These are phyloP conservation scores for Drosophila limbata DNA, from an alignment of 2,888 invertebrate genomes.

Conservation along the genomic window DNA sequence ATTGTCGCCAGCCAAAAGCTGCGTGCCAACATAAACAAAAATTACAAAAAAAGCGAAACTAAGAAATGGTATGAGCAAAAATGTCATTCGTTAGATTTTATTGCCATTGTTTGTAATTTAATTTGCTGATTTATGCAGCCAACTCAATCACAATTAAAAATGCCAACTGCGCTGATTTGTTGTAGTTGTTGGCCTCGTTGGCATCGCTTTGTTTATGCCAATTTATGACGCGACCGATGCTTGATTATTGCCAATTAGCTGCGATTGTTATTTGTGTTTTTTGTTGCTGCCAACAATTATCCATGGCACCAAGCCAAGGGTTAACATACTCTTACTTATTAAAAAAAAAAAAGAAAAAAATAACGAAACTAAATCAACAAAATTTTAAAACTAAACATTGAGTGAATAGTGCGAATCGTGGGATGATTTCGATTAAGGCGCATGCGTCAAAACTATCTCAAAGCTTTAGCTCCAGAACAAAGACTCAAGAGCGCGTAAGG, in stretches of 20 bases:
- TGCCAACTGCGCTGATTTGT: conserved; percentile 62
- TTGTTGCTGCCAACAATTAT: conserved; percentile 19
- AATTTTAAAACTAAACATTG: conserved; percentile 42
- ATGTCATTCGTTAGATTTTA: conserved; percentile 70
- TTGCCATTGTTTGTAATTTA: conserved; percentile 74
- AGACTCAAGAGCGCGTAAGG: conserved; percentile 43
- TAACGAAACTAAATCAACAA: conserved; percentile 26
- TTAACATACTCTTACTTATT: conserved; percentile 23
- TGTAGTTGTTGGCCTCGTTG: conserved; percentile 62
- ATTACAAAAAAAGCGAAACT: conserved; percentile 9
- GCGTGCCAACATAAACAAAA: conserved; percentile 50
- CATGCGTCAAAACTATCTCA: conserved; percentile 52
- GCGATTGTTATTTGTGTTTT: conserved; percentile 59
- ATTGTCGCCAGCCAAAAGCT: conserved; percentile 67
- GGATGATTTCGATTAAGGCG: conserved; percentile 25
- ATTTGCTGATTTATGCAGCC: conserved; percentile 76
- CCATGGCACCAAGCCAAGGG: conserved; percentile 34
- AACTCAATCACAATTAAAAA: conserved; percentile 74
- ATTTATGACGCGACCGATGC: conserved; percentile 62
- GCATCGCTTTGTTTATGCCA: conserved; percentile 61
- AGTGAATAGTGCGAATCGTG: conserved; percentile 41
- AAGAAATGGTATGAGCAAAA: conserved; percentile 8
- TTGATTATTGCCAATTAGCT: conserved; percentile 76
- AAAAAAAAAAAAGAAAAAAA: conserved; percentile 13
- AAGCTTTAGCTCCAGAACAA: conserved; percentile 10